These are phyloP conservation scores for Aplodontia rufa DNA, from an alignment of 2,113 vertebrate genomes.

Conservation along the genomic window DNA sequence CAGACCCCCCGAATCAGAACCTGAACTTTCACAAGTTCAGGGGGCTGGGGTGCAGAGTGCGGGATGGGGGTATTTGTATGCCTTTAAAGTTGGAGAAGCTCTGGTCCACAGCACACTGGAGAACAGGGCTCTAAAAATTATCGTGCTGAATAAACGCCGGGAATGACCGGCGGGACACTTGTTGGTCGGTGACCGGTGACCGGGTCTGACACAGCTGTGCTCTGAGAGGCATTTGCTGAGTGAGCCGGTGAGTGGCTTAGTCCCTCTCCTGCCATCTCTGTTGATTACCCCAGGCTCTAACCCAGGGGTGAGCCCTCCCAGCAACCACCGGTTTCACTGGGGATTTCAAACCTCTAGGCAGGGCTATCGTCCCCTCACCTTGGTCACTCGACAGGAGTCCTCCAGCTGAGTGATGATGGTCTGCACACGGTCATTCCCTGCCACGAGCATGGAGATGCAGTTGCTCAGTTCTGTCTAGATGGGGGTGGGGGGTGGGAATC, in stretches of 20 bases:
- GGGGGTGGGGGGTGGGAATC: background rate
- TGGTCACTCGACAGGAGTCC: conserved; percentile 83
- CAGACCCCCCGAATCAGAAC: background rate
- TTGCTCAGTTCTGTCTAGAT: conserved; percentile 86
- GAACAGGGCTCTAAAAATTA: background rate
- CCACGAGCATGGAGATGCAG: conserved; percentile 90
- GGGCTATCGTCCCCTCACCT: conserved; percentile 79
- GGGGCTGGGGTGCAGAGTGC: too few relatives aligned
- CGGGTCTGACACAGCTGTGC: background rate
- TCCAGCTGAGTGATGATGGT: conserved; percentile 89
- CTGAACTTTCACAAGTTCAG: conserved; percentile 13
- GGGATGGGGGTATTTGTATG: background rate
- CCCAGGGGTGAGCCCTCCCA: background rate
- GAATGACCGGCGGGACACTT: background rate
- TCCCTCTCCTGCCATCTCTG: background rate
- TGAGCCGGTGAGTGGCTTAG: background rate
- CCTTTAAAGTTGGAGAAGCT: background rate
- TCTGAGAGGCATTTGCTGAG: background rate
- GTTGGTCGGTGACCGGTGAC: background rate
- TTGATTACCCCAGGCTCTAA: background rate
- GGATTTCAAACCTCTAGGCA: background rate
- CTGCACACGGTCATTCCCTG: conserved; percentile 87
- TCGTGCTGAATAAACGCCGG: background rate
- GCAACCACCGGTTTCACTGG: background rate
- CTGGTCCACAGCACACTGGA: background rate